phyloP scores from a whole-genome alignment of 1,140 invertebrate species.

The Drosophila arizonae region DNA sequence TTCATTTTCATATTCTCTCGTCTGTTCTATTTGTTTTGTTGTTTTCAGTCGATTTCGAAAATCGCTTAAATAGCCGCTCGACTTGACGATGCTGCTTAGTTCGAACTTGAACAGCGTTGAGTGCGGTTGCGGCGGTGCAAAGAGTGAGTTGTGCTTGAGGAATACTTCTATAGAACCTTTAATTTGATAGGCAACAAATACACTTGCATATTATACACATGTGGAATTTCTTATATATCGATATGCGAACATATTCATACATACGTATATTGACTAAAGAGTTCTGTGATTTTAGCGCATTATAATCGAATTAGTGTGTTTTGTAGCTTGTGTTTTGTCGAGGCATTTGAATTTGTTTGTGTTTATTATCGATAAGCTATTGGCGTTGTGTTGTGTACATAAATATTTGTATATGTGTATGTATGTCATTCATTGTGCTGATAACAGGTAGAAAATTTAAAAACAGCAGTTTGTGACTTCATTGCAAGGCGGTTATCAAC shows the following conservation, averaged over 20 bases:
- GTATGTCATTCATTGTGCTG: slow-evolving; percentile 6
- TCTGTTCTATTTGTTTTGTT: slow-evolving; percentile 2
- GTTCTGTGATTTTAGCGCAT: slow-evolving; percentile 1
- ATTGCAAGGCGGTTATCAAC: too few species aligned
- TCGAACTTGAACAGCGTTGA: slow-evolving; percentile 57
- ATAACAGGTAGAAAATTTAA: slow-evolving; percentile 21
- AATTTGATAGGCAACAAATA: background rate
- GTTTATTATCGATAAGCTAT: slow-evolving; percentile 19
- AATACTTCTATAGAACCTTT: slow-evolving; percentile 8
- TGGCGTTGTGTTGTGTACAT: too few species aligned
- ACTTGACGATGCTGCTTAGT: slow-evolving; percentile 52
- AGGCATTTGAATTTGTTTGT: background rate
- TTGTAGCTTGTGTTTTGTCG: background rate
- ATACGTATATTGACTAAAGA: background rate
- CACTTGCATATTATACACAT: background rate
- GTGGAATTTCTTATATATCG: background rate
- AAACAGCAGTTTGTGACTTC: background rate
- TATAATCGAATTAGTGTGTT: background rate
- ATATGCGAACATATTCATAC: background rate
- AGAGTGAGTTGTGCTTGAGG: slow-evolving; percentile 41
- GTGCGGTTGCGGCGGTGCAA: slow-evolving; percentile 39
- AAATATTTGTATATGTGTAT: background rate
- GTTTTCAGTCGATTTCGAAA: slow-evolving; percentile 33
- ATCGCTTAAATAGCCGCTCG: slow-evolving; percentile 50
- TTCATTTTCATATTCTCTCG: background rate